Evolutionary conservation across 1,140 invertebrate species (phyloP).

Genomic region (Pogonomyrmex californicus): DNA sequence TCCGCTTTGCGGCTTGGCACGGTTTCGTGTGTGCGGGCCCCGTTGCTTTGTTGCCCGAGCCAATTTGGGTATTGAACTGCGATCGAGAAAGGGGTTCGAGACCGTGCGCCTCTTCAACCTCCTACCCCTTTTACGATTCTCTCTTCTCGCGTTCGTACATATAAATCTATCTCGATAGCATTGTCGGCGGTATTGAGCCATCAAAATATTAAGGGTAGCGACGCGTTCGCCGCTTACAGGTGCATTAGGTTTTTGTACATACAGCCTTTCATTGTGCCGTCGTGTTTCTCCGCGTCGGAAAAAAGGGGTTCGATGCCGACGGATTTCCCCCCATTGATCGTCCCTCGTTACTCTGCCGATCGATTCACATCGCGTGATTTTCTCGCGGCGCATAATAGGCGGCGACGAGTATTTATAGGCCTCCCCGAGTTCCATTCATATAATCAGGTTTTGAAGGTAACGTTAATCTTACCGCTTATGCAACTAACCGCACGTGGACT

Average conservation of each 20-base stretch:
- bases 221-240: slow-evolving; percentile 65
- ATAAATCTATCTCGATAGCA: slow-evolving; percentile 80
- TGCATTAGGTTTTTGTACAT: slow-evolving; percentile 69
- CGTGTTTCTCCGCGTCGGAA: slow-evolving; percentile 66
- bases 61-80: slow-evolving; percentile 85
- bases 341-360: slow-evolving; percentile 69
- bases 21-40: slow-evolving; percentile 24
- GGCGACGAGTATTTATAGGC: slow-evolving; percentile 23
- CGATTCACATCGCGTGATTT: slow-evolving; percentile 65
- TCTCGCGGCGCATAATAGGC: slow-evolving; percentile 49
- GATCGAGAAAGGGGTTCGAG: slow-evolving; percentile 76
- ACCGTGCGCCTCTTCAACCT: slow-evolving; percentile 6
- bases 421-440: slow-evolving; percentile 9
- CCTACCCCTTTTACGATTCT: slow-evolving; percentile 53
- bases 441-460: background rate
- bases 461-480: background rate
- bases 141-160: slow-evolving; percentile 29
- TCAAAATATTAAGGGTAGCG: slow-evolving; percentile 84
- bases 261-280: slow-evolving; percentile 60
- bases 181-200: slow-evolving; percentile 84
- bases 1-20: slow-evolving; percentile 64
- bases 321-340: slow-evolving; percentile 67
- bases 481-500: background rate
- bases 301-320: slow-evolving; percentile 62
- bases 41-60: slow-evolving; percentile 77